Percentiles rank a stretch among this genome's conserved stretches.
Evolutionary conservation across 2,797 vertebrate genomes (phyloP).

Genomic region (Bradypodion pumilum): DNA sequence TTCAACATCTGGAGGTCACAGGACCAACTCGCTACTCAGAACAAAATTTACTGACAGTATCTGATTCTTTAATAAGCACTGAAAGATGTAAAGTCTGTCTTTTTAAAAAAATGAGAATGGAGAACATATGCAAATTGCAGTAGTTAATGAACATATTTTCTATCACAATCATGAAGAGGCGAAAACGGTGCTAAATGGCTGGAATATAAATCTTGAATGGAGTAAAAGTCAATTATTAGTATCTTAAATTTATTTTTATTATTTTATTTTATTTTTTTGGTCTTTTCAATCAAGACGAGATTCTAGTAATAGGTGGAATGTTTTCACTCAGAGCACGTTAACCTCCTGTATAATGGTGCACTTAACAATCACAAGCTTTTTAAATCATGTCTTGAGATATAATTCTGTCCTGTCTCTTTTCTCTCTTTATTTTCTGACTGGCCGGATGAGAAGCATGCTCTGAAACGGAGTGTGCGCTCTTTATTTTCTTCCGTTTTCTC

Average conservation of each 20-base stretch:
- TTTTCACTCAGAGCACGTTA: slow-evolving; percentile 84
- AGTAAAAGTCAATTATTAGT: slow-evolving; percentile 40
- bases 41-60: slow-evolving; percentile 69
- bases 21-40: slow-evolving; percentile 70
- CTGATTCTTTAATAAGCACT: slow-evolving; percentile 64
- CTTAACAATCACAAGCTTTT: slow-evolving; percentile 81
- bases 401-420: slow-evolving; percentile 65
- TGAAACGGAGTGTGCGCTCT: slow-evolving; percentile 71
- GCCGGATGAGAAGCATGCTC: slow-evolving; percentile 72
- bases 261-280: slow-evolving; percentile 22
- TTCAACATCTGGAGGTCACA: slow-evolving; percentile 59
- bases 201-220: slow-evolving; percentile 33
- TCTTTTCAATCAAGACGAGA: slow-evolving; percentile 73
- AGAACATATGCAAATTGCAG: slow-evolving; percentile 17
- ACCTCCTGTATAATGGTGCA: slow-evolving; percentile 82
- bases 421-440: background rate
- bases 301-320: slow-evolving; percentile 82
- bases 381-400: slow-evolving; percentile 80
- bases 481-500: slow-evolving; percentile 29
- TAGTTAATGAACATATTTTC: slow-evolving; percentile 28
- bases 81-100: slow-evolving; percentile 64
- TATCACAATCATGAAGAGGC: slow-evolving; percentile 55
- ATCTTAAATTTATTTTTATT: slow-evolving; percentile 29
- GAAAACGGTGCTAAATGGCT: slow-evolving; percentile 55
- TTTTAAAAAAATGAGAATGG: too few relatives aligned